Evolutionary conservation across 2,797 vertebrate genomes (phyloP), one percentile per base, ranked within the genome.

Genomic region (Macropodus opercularis): DNA sequence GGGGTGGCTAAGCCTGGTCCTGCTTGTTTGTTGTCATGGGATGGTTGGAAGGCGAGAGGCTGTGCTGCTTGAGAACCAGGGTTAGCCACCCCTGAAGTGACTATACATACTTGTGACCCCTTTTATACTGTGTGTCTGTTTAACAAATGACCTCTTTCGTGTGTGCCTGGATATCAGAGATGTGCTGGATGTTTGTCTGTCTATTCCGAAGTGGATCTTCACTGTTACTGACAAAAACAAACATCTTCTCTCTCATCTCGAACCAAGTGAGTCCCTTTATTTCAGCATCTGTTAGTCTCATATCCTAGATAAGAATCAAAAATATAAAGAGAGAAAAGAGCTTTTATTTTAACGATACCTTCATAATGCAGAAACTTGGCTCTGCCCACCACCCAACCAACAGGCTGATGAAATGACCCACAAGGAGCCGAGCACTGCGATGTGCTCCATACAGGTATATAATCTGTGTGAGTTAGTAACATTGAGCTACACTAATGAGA

Each of bases 391-490:
- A 0, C 23, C 83, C 15, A 81, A 87, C 24, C 72, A 57, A 2
- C 53, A 80, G 34, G 10, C 69, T 13, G 77, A 77, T 46, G 72
- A 83, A 40, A 85, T 88, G 80, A 76, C 59, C 5, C 39, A 79
- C 4, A 77, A 1, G 17, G 80, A 63, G 43, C 81, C 61, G 3
- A 75, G 62, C 49, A 77, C 38, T 2, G 17, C 89, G 1, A 87
- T 92, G 88, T 93, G 92, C 69, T 89, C 91, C 38, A 92, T 94
- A 80, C 92, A 94, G 89, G 93, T 93, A 60, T 26, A 38, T 21
- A 15, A 4, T 12, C 10, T 54, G 41, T 26, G 22, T 32, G 8
- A 61, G 26, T 34, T 6, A 55, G 41, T 29, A 8, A 49, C n/a
- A 27, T 1, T 38, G n/a, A 9, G 18, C n/a, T n/a, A 21, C 3